Evolutionary conservation across 2,113 vertebrate genomes (phyloP), one percentile per base, ranked within the genome.

Genomic region (Corvus hawaiiensis): DNA sequence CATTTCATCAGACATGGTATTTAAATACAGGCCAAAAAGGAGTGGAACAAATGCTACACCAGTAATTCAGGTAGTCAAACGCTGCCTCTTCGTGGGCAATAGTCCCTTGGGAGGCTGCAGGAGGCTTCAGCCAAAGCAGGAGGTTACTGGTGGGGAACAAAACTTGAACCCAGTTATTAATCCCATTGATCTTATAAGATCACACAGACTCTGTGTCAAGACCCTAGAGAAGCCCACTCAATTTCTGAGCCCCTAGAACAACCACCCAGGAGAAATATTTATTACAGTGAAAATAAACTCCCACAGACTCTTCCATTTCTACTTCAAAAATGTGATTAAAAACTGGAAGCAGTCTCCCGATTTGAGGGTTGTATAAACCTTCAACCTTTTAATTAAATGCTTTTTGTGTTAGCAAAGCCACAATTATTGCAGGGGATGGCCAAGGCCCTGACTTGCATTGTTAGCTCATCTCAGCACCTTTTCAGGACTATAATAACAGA

Each of bases 311-410:
- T 39, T 32, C 41, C 5, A 3, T 58, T 76, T 44, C 23, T 77
- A 7, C 32, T 76, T 67, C 15, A 59, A 61, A 52, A 66, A 11
- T 10, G 13, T 61, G 68, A 94, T 89, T 83, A 62, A 83, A 94
- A 27, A 46, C 32, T 48, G 43, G 37, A 62, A 77, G 26, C 32
- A 27, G 13, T 39, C 18, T 83, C n/a, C 4, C 0, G 0, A 4
- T 48, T 21, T 61, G 33, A 79, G 21, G 46, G 11, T 13, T 66
- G 18, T 46, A 58, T 35, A 80, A 89, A 72, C n/a, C 22, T 33
- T 66, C 81, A 84, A 33, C 39, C 35, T 87, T 87, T 59, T 54
- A 79, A 93, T 86, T 77, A 88, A 77, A 69, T 21, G 10, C 15
- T 64, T 63, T 32, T 69, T 35, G 30, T 77, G 17, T 67, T 46